These are phyloP conservation scores for Netelia virgata DNA, from an alignment of 2,888 invertebrate species.

Conservation along the genomic window DNA sequence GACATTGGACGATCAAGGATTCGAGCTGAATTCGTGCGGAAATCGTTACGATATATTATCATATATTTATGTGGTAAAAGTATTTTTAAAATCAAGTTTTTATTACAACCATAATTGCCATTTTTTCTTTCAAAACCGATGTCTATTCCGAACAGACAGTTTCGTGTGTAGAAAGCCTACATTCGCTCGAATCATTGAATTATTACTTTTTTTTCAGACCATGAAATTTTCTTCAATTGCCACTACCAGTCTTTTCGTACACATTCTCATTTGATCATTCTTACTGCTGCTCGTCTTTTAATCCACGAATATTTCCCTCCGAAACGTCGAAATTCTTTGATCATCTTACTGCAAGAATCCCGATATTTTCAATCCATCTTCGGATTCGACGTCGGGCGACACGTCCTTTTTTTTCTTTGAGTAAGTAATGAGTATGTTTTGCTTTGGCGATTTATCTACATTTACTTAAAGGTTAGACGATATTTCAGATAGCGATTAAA, in stretches of 20 bases:
- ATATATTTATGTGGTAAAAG: constrained; percentile 28
- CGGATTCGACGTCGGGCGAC: constrained; percentile 18
- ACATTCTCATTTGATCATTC: constrained; percentile 45
- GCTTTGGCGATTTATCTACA: constrained; percentile 57
- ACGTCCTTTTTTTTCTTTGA: constrained; percentile 15
- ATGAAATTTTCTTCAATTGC: constrained; percentile 60
- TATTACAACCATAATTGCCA: constrained; percentile 27
- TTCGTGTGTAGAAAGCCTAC: no score
- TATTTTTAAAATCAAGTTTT: constrained; percentile 20
- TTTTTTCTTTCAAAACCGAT: constrained; percentile 29
- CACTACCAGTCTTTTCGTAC: constrained; percentile 66
- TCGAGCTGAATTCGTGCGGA: constrained; percentile 39
- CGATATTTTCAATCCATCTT: constrained; percentile 21
- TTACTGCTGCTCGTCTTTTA: not conserved
- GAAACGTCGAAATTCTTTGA: not conserved
- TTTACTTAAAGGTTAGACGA: constrained; percentile 54
- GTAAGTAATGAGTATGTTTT: constrained; percentile 61
- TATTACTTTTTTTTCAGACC: constrained; percentile 39
- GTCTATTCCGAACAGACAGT: constrained; percentile 19
- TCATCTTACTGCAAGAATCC: not conserved
- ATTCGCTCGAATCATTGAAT: constrained; percentile 36
- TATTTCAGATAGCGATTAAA: constrained; percentile 59
- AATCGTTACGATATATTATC: constrained; percentile 18
- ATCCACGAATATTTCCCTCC: constrained; percentile 8
- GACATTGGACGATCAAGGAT: constrained; percentile 65